Conservation (phyloP, 37 sponge, comb jelly and placozoan genomes). For the Spongia lamella region DNA sequence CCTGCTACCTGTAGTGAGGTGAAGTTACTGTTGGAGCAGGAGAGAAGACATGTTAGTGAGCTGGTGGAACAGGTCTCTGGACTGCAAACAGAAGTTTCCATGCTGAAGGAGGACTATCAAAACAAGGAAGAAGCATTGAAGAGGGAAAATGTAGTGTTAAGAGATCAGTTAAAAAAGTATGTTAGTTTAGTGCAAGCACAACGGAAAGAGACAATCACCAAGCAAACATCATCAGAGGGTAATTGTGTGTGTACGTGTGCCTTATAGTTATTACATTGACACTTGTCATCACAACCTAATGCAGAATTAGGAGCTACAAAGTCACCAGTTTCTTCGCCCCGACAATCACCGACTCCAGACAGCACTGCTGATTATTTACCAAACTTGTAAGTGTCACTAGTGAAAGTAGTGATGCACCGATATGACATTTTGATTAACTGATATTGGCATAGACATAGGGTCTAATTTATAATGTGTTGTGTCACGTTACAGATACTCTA, state of each 20-base stretch:
- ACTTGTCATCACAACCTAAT: no score
- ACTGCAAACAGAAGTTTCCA: conserved; percentile 5
- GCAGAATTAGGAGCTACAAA: no score
- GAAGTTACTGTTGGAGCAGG: conserved; percentile 4
- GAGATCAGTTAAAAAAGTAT: conserved; percentile 92
- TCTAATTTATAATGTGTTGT: no score
- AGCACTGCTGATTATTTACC: no score
- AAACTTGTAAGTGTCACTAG: no score
- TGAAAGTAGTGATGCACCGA: no score
- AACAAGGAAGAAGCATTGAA: conserved; percentile 33
- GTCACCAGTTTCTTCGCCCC: no score
- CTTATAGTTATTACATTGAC: neutral
- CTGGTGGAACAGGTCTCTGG: conserved; percentile 17
- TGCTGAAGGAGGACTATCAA: neutral
- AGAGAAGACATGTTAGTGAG: neutral
- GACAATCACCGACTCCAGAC: no score
- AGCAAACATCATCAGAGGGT: neutral
- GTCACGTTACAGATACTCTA: no score
- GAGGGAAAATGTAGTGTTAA: conserved; percentile 87
- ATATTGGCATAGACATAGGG: no score
- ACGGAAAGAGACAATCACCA: conserved; percentile 14
- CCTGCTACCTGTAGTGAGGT: neutral
- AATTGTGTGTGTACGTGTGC: conserved; percentile 5
- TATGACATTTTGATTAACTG: no score
- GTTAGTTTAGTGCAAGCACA: conserved; percentile 82